Conservation (phyloP, 2,888 invertebrate species). For the Nyleta sp. region DNA sequence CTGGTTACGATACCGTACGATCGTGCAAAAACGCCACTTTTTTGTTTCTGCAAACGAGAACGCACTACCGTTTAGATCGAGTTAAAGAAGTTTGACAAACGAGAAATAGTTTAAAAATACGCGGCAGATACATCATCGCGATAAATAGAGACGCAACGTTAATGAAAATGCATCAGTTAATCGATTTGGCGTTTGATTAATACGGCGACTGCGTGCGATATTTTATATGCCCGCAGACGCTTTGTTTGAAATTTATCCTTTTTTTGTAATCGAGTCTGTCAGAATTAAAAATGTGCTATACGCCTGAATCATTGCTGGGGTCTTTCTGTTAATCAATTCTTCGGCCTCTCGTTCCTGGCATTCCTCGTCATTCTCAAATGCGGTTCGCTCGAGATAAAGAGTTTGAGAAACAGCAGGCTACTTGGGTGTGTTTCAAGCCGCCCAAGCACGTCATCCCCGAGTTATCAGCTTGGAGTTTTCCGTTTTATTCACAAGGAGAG, state of each 20-base stretch:
- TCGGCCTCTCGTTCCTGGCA: slow-evolving; percentile 63
- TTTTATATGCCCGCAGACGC: slow-evolving; percentile 35
- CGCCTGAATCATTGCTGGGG: slow-evolving; percentile 64
- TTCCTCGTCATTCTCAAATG: slow-evolving; percentile 67
- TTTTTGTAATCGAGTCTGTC: slow-evolving; percentile 63
- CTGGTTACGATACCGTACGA: background rate
- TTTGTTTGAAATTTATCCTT: slow-evolving; percentile 55
- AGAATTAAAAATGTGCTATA: slow-evolving; percentile 63
- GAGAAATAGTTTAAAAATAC: slow-evolving; percentile 32
- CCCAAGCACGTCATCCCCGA: slow-evolving; percentile 69
- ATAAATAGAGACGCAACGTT: slow-evolving; percentile 31
- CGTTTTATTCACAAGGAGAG: slow-evolving; percentile 69
- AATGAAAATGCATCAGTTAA: slow-evolving; percentile 57
- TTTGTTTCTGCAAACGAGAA: slow-evolving; percentile 21
- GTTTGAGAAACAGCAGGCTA: slow-evolving; percentile 79
- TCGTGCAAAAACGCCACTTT: slow-evolving; percentile 10
- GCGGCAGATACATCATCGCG: slow-evolving; percentile 43
- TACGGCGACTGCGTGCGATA: slow-evolving; percentile 44
- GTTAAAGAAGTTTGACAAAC: slow-evolving; percentile 13
- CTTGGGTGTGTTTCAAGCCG: slow-evolving; percentile 66
- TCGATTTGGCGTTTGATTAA: slow-evolving; percentile 53
- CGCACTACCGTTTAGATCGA: slow-evolving; percentile 22
- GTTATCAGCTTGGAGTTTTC: slow-evolving; percentile 65
- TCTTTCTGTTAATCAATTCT: slow-evolving; percentile 66
- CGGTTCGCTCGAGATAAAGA: slow-evolving; percentile 74